Conservation (phyloP, 2,888 invertebrate genomes). For the Lithodes maja region DNA sequence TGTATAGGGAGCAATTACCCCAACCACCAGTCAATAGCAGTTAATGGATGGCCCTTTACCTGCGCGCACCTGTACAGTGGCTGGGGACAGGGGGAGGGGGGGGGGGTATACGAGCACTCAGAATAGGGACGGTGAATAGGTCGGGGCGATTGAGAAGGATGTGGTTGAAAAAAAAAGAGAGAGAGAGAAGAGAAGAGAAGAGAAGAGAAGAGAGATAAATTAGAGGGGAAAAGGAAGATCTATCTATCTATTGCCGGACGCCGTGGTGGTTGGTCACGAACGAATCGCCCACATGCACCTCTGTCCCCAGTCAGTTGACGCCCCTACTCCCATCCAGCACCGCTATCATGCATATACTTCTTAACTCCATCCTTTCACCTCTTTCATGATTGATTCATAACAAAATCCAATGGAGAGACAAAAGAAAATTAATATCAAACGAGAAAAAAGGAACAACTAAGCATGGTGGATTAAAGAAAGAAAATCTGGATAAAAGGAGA, state of each 20-base stretch:
- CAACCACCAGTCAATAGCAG: slow-evolving; percentile 14
- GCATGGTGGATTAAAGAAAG: no score
- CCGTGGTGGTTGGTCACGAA: no score
- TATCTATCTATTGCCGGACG: no score
- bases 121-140: neutral
- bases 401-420: no score
- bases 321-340: no score
- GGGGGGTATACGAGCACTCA: neutral
- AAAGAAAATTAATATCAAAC: no score
- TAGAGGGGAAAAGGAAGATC: neutral
- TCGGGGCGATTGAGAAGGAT: neutral
- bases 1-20: slow-evolving; percentile 10
- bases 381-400: no score
- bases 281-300: no score
- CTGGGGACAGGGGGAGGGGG: neutral
- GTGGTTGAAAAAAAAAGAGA: neutral
- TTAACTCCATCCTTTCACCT: neutral
- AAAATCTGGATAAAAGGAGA: no score
- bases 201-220: neutral
- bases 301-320: no score
- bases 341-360: no score
- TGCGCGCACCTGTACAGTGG: slow-evolving; percentile 6
- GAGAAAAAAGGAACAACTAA: no score
- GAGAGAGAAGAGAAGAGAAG: neutral
- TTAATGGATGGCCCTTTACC: slow-evolving; percentile 28